Conservation (phyloP, 2,113 vertebrate species). For the Chloebia gouldiae region DNA sequence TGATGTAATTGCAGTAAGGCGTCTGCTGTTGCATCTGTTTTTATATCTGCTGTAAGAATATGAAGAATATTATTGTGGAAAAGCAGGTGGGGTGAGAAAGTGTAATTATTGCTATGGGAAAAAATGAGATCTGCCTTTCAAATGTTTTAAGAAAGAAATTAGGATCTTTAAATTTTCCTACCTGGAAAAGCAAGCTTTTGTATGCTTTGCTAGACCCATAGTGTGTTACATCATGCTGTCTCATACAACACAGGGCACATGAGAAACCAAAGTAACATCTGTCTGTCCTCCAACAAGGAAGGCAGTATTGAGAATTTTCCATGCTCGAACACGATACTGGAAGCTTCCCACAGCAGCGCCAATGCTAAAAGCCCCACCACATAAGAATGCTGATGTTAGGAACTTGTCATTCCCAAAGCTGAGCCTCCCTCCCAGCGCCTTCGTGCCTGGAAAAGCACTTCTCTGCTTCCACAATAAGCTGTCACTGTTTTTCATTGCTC, state of each 20-base stretch:
- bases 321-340: conserved; percentile 14
- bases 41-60: neutral
- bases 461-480: neutral
- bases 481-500: neutral
- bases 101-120: neutral
- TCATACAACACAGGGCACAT: neutral
- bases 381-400: neutral
- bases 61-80: neutral
- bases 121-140: neutral
- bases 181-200: neutral
- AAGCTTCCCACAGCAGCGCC: neutral
- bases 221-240: neutral
- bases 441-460: fast-evolving
- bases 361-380: neutral
- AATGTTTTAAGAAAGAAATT: neutral
- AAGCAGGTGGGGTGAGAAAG: conserved; percentile 6
- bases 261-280: neutral
- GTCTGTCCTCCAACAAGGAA: conserved; percentile 28
- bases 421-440: neutral
- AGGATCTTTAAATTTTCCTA: neutral
- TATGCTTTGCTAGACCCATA: neutral
- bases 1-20: neutral
- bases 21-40: neutral
- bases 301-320: conserved; percentile 47
- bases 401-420: neutral